Evolutionary conservation across 2,797 vertebrate species (phyloP).

Genomic region (Onychomys arenicola): DNA sequence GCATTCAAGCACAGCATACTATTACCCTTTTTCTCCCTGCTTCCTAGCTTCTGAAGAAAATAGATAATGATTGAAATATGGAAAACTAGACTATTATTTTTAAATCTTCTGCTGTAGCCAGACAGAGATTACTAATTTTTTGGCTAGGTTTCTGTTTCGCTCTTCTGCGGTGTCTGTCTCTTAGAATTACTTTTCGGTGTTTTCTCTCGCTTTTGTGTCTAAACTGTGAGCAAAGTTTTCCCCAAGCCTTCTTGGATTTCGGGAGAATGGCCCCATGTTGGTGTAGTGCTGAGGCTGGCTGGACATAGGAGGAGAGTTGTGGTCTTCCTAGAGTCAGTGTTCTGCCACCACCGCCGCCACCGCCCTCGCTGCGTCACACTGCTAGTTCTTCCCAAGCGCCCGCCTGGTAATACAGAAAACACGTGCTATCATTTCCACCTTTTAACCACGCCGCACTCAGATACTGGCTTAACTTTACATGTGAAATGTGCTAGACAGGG

Average conservation of each 20-base stretch:
- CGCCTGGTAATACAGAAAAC: background rate
- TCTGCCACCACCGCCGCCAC: background rate
- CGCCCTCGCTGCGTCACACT: background rate
- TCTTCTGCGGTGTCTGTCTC: background rate
- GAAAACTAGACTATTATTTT: constrained; percentile 54
- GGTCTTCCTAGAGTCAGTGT: background rate
- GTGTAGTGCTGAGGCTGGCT: background rate
- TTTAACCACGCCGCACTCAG: background rate
- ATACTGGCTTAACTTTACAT: background rate
- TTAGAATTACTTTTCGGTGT: constrained; percentile 4
- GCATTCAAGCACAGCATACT: constrained; percentile 5
- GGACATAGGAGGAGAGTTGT: background rate
- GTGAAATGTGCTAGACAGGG: background rate
- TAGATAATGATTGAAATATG: constrained; percentile 57
- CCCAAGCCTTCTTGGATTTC: background rate
- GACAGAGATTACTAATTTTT: constrained; percentile 38
- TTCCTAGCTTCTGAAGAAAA: constrained; percentile 55
- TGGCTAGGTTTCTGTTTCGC: background rate
- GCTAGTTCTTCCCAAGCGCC: background rate
- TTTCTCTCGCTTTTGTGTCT: background rate
- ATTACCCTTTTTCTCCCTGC: background rate
- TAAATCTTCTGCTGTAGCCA: constrained; percentile 38
- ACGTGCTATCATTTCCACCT: background rate
- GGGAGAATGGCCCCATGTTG: background rate
- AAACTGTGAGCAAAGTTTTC: background rate